A percentile compares a stretch with the other conserved stretches of the same genome.
Conservation (phyloP, 2,797 vertebrate genomes). For the Acanthiza pusilla region DNA sequence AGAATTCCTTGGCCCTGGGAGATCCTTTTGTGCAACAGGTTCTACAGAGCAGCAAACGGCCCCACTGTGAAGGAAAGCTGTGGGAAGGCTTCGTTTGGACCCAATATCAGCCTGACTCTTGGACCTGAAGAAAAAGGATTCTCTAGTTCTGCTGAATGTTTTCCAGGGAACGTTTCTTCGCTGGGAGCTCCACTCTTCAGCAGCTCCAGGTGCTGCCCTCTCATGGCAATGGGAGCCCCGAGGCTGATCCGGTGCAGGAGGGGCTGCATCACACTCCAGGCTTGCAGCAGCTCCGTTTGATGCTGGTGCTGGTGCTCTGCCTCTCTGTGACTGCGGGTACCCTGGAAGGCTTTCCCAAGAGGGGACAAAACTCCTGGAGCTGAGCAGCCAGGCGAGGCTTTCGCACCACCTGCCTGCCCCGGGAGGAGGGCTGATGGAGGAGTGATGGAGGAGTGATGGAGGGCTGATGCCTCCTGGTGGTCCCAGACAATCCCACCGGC, state of each 20-base stretch:
- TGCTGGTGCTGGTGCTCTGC: neutral
- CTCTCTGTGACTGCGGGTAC: neutral
- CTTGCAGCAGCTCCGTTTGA: neutral
- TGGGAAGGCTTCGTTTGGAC: neutral
- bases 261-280: neutral
- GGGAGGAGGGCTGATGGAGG: neutral
- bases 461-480: constrained; percentile 39
- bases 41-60: neutral
- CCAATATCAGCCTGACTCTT: neutral
- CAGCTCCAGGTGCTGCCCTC: neutral
- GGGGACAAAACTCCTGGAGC: neutral
- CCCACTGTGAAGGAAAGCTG: neutral
- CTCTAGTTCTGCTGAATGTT: neutral
- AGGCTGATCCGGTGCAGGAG: fast-evolving
- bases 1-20: neutral
- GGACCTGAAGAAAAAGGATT: neutral
- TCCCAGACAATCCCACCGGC: neutral
- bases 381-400: neutral
- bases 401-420: neutral
- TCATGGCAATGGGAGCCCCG: neutral
- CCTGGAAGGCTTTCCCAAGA: neutral
- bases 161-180: neutral
- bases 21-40: neutral
- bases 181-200: neutral
- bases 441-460: neutral